A percentile compares a stretch with the other conserved stretches of the same genome.
Evolutionary conservation across 2,888 invertebrate species (phyloP).

Genomic region (Agrenia bidenticulata): DNA sequence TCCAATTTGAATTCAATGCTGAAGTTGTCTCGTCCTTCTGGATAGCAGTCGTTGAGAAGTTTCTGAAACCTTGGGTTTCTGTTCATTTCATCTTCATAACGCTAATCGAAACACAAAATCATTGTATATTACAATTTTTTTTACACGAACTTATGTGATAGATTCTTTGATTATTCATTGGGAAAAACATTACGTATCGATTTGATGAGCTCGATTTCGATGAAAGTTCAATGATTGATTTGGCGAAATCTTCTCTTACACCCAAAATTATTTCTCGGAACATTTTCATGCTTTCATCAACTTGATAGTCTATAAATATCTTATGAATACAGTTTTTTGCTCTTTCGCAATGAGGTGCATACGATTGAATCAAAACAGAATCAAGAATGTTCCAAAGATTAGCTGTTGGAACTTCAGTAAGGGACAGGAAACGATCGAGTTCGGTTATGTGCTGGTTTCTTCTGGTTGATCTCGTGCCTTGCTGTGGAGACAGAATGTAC

Average conservation of each 20-base stretch:
- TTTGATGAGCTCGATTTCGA: slow-evolving; percentile 16
- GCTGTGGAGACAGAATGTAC: neutral
- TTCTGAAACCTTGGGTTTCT: slow-evolving; percentile 39
- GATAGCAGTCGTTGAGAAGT: slow-evolving; percentile 44
- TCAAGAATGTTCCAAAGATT: slow-evolving; percentile 20
- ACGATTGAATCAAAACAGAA: slow-evolving; percentile 14
- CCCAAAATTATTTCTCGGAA: slow-evolving; percentile 47
- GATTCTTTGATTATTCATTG: no score
- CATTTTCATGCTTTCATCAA: slow-evolving; percentile 35
- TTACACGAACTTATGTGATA: no score
- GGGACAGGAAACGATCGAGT: slow-evolving; percentile 19
- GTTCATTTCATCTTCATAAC: slow-evolving; percentile 32
- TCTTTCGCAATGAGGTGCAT: slow-evolving; percentile 25
- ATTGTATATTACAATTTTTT: neutral
- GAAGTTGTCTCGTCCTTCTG: slow-evolving; percentile 42
- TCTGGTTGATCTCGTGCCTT: neutral
- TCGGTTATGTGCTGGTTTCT: neutral
- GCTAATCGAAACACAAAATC: slow-evolving; percentile 30
- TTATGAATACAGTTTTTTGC: slow-evolving; percentile 31
- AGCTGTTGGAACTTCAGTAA: slow-evolving; percentile 25
- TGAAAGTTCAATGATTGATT: slow-evolving; percentile 28
- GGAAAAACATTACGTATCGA: slow-evolving; percentile 36
- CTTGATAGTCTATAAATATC: slow-evolving; percentile 37
- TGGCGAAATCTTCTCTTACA: slow-evolving; percentile 44
- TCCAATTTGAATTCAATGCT: slow-evolving; percentile 35